Percentiles rank a stretch among this genome's conserved stretches.
These are phyloP conservation scores for Cetonia aurata DNA, from an alignment of 2,888 invertebrate species.

Conservation along the genomic window DNA sequence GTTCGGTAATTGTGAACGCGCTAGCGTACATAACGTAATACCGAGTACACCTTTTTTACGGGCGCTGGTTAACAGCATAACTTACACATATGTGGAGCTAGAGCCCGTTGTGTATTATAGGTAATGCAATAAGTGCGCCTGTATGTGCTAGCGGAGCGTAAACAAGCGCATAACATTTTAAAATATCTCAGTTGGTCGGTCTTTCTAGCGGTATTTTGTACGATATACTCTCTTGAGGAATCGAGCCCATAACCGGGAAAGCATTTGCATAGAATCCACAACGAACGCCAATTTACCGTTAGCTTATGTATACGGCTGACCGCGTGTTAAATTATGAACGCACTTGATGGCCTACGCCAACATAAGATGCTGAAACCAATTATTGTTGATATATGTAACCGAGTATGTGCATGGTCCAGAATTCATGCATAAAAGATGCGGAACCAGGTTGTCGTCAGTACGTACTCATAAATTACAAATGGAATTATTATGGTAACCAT, in stretches of 20 bases:
- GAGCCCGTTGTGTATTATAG: too few species aligned
- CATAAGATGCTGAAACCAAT: background rate
- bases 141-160: background rate
- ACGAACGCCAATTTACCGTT: constrained; percentile 20
- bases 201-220: constrained; percentile 20
- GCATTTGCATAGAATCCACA: constrained; percentile 11
- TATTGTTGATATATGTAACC: background rate
- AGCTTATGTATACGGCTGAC: background rate
- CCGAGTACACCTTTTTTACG: too few species aligned
- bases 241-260: constrained; percentile 7
- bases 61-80: too few species aligned
- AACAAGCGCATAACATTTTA: constrained; percentile 16
- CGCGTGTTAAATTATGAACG: constrained; percentile 19
- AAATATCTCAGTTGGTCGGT: constrained; percentile 16
- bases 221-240: constrained; percentile 11
- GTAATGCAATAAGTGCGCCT: background rate
- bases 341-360: constrained; percentile 11
- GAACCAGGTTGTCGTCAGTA: too few species aligned
- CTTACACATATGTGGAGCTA: too few species aligned
- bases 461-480: too few species aligned
- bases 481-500: too few species aligned
- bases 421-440: background rate
- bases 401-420: too few species aligned
- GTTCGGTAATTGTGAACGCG: background rate
- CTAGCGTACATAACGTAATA: too few species aligned